Evolutionary conservation across 2,113 vertebrate species (phyloP), one percentile per base, ranked within the genome.

Genomic region (Callorhinus ursinus): DNA sequence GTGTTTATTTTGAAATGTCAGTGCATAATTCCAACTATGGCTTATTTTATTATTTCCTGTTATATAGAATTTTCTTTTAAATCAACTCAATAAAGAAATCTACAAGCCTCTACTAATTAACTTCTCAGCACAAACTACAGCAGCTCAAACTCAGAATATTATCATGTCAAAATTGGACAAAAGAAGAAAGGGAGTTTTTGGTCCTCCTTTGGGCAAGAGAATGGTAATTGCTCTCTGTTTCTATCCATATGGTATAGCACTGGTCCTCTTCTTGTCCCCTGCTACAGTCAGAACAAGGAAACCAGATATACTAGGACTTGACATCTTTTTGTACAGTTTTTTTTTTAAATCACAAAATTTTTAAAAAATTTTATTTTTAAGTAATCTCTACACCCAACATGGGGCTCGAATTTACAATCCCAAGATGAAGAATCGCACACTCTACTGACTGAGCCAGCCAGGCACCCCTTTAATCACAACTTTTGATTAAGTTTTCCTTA

Each of bases 111-210:
- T 99, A 97, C 98, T 99, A 72, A 98, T 99, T 97, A 99, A 99
- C 99, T 99, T 99, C 97, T 99, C 99, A 79, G 99, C 99, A 77
- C 99, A 99, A 98, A 99, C 99, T 33, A 99, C 99, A 67, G 99
- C 99, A 46, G 98, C 99, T 91, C 99, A 99, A 97, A 99, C 99
- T 63, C 99, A 99, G 98, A 99, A 99, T 97, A 99, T 99, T 93
- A 99, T 99, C 79, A 99, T 99, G 99, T 99, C 99, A 53, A 99
- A 99, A 96, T 94, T 99, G 94, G 99, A 99, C 97, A 99, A 99
- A 98, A 99, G 99, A 76, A 99, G 99, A 88, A 99, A 99, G 97
- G 99, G 99, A 95, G 98, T 99, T 87, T 99, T 99, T 61, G 99
- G 99, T 51, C 99, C 99, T 79, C 99, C 99, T 26, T 31, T 99